Evolutionary conservation across 2,888 invertebrate species (phyloP), one percentile per base, ranked within the genome.

Genomic region (Drosophila nr. perissopoda): DNA sequence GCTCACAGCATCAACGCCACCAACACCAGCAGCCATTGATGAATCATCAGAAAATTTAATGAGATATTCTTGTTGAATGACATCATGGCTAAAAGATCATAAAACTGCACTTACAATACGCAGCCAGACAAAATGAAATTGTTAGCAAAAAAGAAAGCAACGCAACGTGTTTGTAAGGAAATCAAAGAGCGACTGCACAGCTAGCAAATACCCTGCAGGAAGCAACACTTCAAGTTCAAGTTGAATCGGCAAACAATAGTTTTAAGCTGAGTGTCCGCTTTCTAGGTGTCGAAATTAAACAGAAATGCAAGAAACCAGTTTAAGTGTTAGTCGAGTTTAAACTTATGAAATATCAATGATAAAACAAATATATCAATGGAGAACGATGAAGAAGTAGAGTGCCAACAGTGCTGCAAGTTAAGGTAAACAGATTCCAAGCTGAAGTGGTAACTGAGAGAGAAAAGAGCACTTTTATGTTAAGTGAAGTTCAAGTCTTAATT

Each of bases 1-100:
- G 65, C 61, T 64, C 70, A 31, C 68, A 59, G 58, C 62, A 69
- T 27, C 72, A 62, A 25, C 62, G 62, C 36, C 56, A 51, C 42
- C 67, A 67, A 33, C 49, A 46, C 38, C 74, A 68, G 33, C 58
- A 52, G 18, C 73, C 58, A 62, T 57, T 62, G 84, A 87, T 85
- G 89, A 85, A 89, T 85, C 85, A 89, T 83, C 85, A 87, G 21
- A 76, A 87, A 79, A 83, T 74, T 76, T 85, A 85, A 89, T 82
- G 80, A 82, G 77, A 62, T 87, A 82, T 87, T 87, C 72, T 77
- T 61, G 70, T 64, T 68, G 73, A 74, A 84, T 89, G 89, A 89
- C 89, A 88, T 84, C 89, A 89, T 71, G 67, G 61, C 31, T 57
- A 70, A 25, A 53, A 51, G 38, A 52, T 10, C 40, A 38, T 58